Conservation (phyloP, 2,888 invertebrate species). For the Drosophila pseudotalamancana region DNA sequence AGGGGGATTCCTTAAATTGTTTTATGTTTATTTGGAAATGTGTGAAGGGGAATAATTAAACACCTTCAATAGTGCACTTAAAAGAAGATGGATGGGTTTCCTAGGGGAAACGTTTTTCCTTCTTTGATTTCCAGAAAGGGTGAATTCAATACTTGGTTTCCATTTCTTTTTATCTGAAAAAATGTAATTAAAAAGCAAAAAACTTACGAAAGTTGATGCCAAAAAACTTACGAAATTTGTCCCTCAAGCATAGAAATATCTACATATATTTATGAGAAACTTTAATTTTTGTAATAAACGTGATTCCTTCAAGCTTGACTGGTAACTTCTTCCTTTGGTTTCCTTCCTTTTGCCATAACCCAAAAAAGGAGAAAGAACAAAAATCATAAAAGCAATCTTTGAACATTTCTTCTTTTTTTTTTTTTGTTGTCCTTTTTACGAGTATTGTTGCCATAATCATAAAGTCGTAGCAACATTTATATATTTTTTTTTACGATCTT, state of each 20-base stretch:
- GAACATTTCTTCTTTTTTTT: background rate
- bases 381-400: conserved; percentile 5
- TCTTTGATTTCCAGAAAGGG: too few relatives aligned
- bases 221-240: background rate
- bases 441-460: conserved; percentile 26
- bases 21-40: too few relatives aligned
- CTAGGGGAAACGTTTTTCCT: too few relatives aligned
- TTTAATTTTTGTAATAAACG: background rate
- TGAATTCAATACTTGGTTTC: too few relatives aligned
- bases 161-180: too few relatives aligned
- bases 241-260: too few relatives aligned
- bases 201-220: too few relatives aligned
- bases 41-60: too few relatives aligned
- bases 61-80: too few relatives aligned
- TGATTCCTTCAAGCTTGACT: background rate
- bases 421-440: conserved; percentile 10
- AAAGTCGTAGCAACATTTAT: conserved; percentile 38
- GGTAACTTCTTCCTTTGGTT: background rate
- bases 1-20: too few relatives aligned
- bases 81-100: too few relatives aligned
- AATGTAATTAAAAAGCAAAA: background rate
- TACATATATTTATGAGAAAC: background rate
- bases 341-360: background rate
- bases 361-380: background rate
- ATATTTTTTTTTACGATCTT: conserved; percentile 46